Percentiles rank a stretch among this genome's conserved stretches.
phyloP scores from a whole-genome alignment of 1,140 invertebrate species.

The Teleopsis dalmanni region DNA sequence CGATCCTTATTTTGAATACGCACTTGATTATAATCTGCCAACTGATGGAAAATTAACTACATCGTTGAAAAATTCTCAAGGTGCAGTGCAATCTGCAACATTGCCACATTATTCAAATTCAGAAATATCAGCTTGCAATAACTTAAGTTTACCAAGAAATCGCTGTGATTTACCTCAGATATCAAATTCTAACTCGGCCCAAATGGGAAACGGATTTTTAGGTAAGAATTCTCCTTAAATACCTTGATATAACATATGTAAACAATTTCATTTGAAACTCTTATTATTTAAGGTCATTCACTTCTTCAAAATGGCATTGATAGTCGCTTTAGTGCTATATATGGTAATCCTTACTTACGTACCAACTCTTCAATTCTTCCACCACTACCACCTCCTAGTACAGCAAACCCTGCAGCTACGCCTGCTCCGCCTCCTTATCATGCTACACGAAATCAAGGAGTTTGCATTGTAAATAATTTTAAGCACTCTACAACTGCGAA shows the following conservation, averaged over 20 bases:
- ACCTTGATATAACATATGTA: not conserved
- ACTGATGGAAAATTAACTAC: too few relatives aligned
- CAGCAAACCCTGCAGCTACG: slow-evolving; percentile 67
- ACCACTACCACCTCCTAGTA: slow-evolving; percentile 46
- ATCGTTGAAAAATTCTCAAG: not conserved
- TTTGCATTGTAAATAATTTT: slow-evolving; percentile 3
- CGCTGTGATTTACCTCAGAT: slow-evolving; percentile 29
- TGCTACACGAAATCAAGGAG: slow-evolving; percentile 29
- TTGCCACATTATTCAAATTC: slow-evolving; percentile 32
- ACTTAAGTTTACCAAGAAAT: slow-evolving; percentile 34
- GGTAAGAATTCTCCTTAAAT: slow-evolving; percentile 19
- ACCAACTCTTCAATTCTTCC: slow-evolving; percentile 48
- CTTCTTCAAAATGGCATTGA: slow-evolving; percentile 58
- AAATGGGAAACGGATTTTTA: slow-evolving; percentile 31
- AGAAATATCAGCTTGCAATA: slow-evolving; percentile 12
- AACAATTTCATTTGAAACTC: not conserved
- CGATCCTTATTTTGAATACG: slow-evolving; percentile 81
- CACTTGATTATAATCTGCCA: slow-evolving; percentile 75
- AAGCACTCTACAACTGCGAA: slow-evolving; percentile 4
- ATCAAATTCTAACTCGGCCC: slow-evolving; percentile 3
- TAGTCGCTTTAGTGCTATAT: slow-evolving; percentile 80
- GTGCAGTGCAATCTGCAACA: slow-evolving; percentile 31
- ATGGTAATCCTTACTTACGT: slow-evolving; percentile 79
- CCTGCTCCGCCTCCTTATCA: slow-evolving; percentile 70
- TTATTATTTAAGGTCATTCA: slow-evolving; percentile 40